phyloP scores from a whole-genome alignment of 30 jellyfish, hydroid and myxozoan genomes.

The Phacellophora camtschatica region DNA sequence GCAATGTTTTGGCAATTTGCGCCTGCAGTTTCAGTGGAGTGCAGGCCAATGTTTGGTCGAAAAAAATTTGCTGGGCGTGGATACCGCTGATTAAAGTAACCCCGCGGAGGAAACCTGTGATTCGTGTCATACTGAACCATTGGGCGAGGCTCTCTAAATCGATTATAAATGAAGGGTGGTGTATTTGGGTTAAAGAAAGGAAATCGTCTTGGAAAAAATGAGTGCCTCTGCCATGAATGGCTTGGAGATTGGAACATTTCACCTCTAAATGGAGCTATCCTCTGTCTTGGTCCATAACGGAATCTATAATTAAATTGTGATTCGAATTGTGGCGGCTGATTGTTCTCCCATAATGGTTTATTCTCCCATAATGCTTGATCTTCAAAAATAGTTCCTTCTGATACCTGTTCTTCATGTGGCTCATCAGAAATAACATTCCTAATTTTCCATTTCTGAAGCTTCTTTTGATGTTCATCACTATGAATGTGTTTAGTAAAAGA shows the following conservation, averaged over 20 bases:
- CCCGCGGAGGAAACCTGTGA: not conserved
- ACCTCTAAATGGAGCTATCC: too few relatives aligned
- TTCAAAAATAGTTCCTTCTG: too few relatives aligned
- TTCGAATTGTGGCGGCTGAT: too few relatives aligned
- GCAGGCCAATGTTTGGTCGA: not conserved
- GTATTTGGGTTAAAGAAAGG: too few relatives aligned
- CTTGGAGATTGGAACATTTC: too few relatives aligned
- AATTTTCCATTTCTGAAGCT: constrained; percentile 42
- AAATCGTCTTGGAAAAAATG: not conserved
- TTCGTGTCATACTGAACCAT: not conserved
- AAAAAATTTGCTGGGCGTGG: not conserved
- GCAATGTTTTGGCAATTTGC: not conserved
- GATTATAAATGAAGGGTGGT: not conserved
- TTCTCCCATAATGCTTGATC: too few relatives aligned
- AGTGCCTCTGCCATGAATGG: not conserved
- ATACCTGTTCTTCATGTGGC: too few relatives aligned
- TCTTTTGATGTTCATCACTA: constrained; percentile 68
- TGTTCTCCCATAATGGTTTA: too few relatives aligned
- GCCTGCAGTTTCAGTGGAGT: not conserved
- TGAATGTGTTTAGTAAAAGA: constrained; percentile 70
- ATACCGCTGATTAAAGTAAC: not conserved
- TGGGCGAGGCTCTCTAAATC: not conserved
- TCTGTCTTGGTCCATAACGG: too few relatives aligned
- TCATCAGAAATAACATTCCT: not conserved
- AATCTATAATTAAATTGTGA: too few relatives aligned